Evolutionary conservation across 2,888 invertebrate genomes (phyloP).

Genomic region (Pedicia rivosa): DNA sequence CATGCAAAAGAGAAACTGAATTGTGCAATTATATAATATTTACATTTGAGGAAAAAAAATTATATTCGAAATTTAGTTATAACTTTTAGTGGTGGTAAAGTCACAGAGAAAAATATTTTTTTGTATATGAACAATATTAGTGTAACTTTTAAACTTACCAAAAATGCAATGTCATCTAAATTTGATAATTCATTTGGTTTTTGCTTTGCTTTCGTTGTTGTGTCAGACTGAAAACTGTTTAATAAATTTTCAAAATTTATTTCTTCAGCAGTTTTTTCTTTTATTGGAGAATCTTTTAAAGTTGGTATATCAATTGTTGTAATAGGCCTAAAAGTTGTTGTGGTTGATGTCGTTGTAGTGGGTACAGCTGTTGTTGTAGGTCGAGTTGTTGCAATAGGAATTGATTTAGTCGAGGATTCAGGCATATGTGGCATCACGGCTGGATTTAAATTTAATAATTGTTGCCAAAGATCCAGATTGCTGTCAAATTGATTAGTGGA

Average conservation of each 20-base stretch:
- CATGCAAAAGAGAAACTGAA: too few species aligned
- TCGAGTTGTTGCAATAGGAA: conserved; percentile 13
- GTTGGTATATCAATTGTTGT: too few species aligned
- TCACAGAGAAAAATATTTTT: too few species aligned
- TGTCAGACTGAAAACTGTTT: conserved; percentile 1
- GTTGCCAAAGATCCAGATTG: conserved; percentile 12
- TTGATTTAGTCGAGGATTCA: conserved; percentile 10
- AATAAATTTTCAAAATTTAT: conserved; percentile 3
- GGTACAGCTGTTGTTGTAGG: conserved; percentile 9
- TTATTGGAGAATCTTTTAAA: too few species aligned
- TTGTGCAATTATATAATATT: too few species aligned
- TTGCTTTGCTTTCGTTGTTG: conserved; percentile 4
- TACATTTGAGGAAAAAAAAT: too few species aligned
- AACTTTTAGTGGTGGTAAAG: too few species aligned
- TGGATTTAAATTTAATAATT: conserved; percentile 6
- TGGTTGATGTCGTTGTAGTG: conserved; percentile 7
- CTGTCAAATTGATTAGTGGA: conserved; percentile 9
- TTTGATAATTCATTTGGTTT: conserved; percentile 20
- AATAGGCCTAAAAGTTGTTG: too few species aligned
- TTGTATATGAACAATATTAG: too few species aligned
- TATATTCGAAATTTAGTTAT: too few species aligned
- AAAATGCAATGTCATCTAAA: conserved; percentile 40
- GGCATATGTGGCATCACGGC: conserved; percentile 10
- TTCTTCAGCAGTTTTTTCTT: not conserved
- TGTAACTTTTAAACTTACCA: too few species aligned